phyloP scores from a whole-genome alignment of 2,888 invertebrate genomes.

The Augochlorella aurata region DNA sequence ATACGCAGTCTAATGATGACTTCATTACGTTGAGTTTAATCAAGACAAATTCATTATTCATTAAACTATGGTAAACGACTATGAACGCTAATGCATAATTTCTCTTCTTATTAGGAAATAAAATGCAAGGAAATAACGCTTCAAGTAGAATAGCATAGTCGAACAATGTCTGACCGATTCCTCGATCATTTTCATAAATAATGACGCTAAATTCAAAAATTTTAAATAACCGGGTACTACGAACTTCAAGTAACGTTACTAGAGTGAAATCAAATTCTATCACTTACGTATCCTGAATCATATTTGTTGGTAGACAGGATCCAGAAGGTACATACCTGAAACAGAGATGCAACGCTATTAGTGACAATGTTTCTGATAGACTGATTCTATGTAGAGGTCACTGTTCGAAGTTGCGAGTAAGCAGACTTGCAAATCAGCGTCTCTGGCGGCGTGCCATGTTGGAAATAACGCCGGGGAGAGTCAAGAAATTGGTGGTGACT shows the following conservation, averaged over 20 bases:
- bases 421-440: slow-evolving; percentile 59
- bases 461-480: slow-evolving; percentile 70
- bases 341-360: slow-evolving; percentile 42
- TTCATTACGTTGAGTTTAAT: too few relatives aligned
- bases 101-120: too few relatives aligned
- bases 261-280: neutral
- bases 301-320: neutral
- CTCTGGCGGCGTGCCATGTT: slow-evolving; percentile 66
- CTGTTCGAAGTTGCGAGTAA: slow-evolving; percentile 66
- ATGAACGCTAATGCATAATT: neutral
- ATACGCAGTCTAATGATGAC: too few relatives aligned
- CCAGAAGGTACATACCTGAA: slow-evolving; percentile 61
- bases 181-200: too few relatives aligned
- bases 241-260: neutral
- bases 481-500: slow-evolving; percentile 74
- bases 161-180: too few relatives aligned
- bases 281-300: slow-evolving; percentile 26
- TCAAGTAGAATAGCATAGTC: too few relatives aligned
- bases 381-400: slow-evolving; percentile 37
- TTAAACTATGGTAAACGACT: too few relatives aligned
- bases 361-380: slow-evolving; percentile 34
- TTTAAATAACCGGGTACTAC: too few relatives aligned
- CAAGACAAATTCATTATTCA: too few relatives aligned
- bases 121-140: too few relatives aligned
- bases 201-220: too few relatives aligned